phyloP scores from a whole-genome alignment of 2,113 vertebrate genomes.

The Lates calcarifer region DNA sequence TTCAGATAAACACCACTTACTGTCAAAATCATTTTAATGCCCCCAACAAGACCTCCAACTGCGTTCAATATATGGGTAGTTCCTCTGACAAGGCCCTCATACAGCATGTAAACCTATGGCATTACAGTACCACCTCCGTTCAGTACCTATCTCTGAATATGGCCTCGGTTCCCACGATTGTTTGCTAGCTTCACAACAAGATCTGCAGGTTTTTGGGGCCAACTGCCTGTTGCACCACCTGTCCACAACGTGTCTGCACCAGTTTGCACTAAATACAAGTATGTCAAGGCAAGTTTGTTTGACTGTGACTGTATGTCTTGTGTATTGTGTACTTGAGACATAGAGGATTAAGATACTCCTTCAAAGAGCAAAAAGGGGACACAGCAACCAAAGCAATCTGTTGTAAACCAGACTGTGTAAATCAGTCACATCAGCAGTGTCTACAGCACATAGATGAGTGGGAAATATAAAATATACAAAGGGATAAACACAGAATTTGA shows the following conservation, averaged over 20 bases:
- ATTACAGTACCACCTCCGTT: neutral
- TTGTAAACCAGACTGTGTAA: neutral
- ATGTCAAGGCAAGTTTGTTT: slow-evolving; percentile 7
- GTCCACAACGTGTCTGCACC: neutral
- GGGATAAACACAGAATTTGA: neutral
- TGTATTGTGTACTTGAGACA: neutral
- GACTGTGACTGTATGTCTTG: slow-evolving; percentile 7
- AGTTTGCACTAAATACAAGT: neutral
- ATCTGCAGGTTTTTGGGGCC: slow-evolving; percentile 6
- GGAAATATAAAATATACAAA: neutral
- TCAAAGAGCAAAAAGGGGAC: neutral
- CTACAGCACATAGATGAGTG: neutral
- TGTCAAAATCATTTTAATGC: slow-evolving; percentile 30
- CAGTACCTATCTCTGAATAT: neutral
- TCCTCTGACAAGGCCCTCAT: slow-evolving; percentile 8
- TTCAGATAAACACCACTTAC: slow-evolving; percentile 61
- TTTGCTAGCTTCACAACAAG: slow-evolving; percentile 5
- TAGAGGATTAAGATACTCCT: neutral
- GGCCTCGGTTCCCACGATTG: neutral
- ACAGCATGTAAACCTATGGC: neutral
- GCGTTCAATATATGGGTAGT: slow-evolving; percentile 1
- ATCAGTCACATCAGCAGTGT: neutral
- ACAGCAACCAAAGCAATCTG: neutral
- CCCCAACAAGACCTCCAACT: slow-evolving; percentile 10
- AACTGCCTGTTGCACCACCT: slow-evolving; percentile 12